phyloP scores from a whole-genome alignment of 53 echinoderm and acorn worm genomes.

The Glandiceps talaboti region DNA sequence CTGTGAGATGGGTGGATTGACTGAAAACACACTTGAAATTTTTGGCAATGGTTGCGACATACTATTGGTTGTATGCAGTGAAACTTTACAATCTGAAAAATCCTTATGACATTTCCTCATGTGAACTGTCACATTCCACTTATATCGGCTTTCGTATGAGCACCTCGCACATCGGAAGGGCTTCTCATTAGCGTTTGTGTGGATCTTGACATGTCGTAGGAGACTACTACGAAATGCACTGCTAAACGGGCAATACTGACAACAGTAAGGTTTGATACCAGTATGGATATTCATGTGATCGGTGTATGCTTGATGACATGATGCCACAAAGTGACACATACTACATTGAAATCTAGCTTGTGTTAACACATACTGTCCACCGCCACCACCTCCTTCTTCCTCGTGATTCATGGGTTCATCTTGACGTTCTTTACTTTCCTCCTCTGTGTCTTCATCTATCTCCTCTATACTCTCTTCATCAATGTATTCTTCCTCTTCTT shows the following conservation, averaged over 20 bases:
- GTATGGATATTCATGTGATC: conserved; percentile 99
- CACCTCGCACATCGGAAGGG: conserved; percentile 96
- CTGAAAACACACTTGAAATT: conserved; percentile 8
- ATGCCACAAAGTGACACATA: conserved; percentile 86
- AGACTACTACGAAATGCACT: conserved; percentile 99
- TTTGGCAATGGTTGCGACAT: background rate
- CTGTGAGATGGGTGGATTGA: conserved; percentile 1
- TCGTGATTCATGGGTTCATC: no score
- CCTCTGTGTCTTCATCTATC: background rate
- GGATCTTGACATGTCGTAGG: conserved; percentile 93
- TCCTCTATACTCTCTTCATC: background rate
- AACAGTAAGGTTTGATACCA: conserved; percentile 98
- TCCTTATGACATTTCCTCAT: conserved; percentile 64
- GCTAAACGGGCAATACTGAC: conserved; percentile 96
- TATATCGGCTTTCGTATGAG: conserved; percentile 97
- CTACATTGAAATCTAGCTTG: conserved; percentile 68
- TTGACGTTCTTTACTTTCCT: background rate
- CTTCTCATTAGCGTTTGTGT: conserved; percentile 86
- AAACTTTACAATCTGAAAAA: background rate
- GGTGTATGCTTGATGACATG: conserved; percentile 84
- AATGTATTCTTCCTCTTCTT: background rate
- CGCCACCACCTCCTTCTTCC: background rate
- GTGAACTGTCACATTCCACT: conserved; percentile 94
- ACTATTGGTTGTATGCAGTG: background rate
- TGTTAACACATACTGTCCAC: background rate